phyloP scores from a whole-genome alignment of 2,888 invertebrate species.

The Tupiocoris notatus region DNA sequence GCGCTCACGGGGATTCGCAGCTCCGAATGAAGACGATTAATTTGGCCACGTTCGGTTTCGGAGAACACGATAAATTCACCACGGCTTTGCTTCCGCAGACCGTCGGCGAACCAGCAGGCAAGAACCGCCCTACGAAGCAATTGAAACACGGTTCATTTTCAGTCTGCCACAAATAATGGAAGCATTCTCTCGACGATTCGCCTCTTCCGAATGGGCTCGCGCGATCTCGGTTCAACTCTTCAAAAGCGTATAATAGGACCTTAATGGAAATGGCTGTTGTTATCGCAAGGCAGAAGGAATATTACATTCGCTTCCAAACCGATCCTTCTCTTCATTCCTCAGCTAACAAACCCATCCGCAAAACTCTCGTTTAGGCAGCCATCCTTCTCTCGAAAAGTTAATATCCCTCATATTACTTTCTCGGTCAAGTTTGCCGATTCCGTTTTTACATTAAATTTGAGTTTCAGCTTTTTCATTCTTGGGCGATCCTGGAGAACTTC shows the following conservation, averaged over 20 bases:
- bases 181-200: background rate
- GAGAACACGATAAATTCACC: constrained; percentile 23
- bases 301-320: constrained; percentile 26
- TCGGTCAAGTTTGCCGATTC: constrained; percentile 32
- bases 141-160: constrained; percentile 38
- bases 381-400: constrained; percentile 8
- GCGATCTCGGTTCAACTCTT: constrained; percentile 27
- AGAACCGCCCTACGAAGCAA: background rate
- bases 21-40: background rate
- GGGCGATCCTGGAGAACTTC: too few relatives aligned
- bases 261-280: constrained; percentile 38
- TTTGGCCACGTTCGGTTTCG: background rate
- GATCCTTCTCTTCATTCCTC: constrained; percentile 7
- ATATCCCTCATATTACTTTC: constrained; percentile 35
- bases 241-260: constrained; percentile 34
- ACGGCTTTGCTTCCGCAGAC: background rate
- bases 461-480: background rate
- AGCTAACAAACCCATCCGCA: background rate
- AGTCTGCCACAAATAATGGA: constrained; percentile 34
- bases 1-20: background rate
- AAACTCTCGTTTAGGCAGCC: background rate
- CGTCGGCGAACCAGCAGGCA: background rate
- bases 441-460: constrained; percentile 1
- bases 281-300: constrained; percentile 38
- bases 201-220: background rate